Evolutionary conservation across 2,888 invertebrate genomes (phyloP), one percentile per base, ranked within the genome.

Genomic region (Galerucella pusilla): DNA sequence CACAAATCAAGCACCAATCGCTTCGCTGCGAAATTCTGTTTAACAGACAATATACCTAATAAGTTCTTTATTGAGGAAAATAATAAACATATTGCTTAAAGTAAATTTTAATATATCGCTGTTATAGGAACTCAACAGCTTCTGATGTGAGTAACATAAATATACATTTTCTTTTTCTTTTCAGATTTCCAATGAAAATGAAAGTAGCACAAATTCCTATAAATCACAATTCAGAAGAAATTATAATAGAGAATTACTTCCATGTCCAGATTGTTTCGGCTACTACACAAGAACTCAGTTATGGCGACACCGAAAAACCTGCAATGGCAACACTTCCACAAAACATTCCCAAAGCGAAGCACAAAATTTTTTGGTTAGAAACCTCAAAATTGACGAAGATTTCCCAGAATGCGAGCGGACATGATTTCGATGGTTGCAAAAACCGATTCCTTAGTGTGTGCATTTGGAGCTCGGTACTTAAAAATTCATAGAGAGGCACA

Each of bases 381-480:
- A 75, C 46, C 12, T 69, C 59, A 60, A 60, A 60, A 60, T 60
- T 60, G 73, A 75, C 68, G 16, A 59, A n/a, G 16, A 67, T 20
- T 71, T 69, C 65, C 75, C 42, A 46, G 70, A 42, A 76, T 74
- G 76, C 46, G 71, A n/a, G 54, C 57, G 16, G 71, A 76, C 54
- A 35, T 68, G n/a, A 60, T 76, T 54, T 70, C 76, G 20, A 59
- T 76, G 60, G 67, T 12, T 64, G 76, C 75, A 10, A 77, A 76
- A 68, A 70, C 69, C 45, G 78, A 78, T 66, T 11, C 16, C 20
- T 52, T 78, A 16, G 77, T 78, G 61, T 76, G 75, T 63, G 63
- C 68, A 14, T 75, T 70, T 74, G 78, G 74, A 61, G 71, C 73
- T 12, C 12, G 73, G 45, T 75, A 77, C 59, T 12, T 73, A 14